phyloP scores from a whole-genome alignment of 1,140 invertebrate species.

The Achatina immaculata region DNA sequence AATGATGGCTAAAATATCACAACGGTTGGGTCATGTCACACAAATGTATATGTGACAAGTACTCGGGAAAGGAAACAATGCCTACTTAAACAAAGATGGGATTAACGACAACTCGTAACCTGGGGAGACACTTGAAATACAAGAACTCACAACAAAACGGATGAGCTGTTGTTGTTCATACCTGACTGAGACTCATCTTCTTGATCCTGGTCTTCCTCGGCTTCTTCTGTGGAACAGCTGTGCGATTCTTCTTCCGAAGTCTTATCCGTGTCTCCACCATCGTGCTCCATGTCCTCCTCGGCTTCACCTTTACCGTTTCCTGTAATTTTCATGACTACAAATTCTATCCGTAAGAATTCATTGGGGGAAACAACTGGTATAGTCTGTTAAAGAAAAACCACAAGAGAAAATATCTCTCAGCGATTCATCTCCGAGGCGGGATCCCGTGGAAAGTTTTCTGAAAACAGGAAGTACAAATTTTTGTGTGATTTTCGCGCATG shows the following conservation, averaged over 20 bases:
- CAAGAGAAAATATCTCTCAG: background rate
- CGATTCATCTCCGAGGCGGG: background rate
- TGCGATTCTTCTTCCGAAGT: slow-evolving; percentile 68
- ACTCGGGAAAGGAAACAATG: no score
- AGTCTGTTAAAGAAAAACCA: background rate
- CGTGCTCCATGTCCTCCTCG: slow-evolving; percentile 72
- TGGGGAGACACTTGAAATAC: no score
- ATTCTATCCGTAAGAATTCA: background rate
- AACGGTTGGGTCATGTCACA: no score
- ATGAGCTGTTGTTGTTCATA: no score
- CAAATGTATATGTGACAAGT: no score
- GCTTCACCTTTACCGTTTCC: slow-evolving; percentile 61
- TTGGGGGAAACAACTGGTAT: background rate
- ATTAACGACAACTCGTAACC: no score
- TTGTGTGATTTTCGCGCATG: background rate
- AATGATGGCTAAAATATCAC: no score
- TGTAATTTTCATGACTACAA: background rate
- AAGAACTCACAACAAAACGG: no score
- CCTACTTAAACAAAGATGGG: no score
- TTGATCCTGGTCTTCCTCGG: slow-evolving; percentile 57
- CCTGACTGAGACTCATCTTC: slow-evolving; percentile 39
- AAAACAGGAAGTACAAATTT: slow-evolving; percentile 17
- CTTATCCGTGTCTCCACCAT: slow-evolving; percentile 72
- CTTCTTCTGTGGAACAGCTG: slow-evolving; percentile 71
- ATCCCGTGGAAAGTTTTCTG: background rate